These are phyloP conservation scores for Anguilla obscura DNA, from an alignment of 2,797 vertebrate species.

Conservation along the genomic window DNA sequence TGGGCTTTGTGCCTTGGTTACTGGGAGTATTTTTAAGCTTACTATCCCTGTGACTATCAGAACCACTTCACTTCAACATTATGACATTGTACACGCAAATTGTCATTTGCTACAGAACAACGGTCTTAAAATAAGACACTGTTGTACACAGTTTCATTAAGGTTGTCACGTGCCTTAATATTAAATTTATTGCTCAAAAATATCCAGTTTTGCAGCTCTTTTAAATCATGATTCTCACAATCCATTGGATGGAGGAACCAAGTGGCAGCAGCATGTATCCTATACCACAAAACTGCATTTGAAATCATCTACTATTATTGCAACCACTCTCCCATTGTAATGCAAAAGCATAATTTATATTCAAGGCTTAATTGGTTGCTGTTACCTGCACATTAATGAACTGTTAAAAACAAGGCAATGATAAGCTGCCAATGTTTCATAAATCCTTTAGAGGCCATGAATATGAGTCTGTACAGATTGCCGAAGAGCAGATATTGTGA, in stretches of 20 bases:
- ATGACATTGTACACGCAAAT: background rate
- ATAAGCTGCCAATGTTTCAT: background rate
- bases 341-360: background rate
- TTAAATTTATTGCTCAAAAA: background rate
- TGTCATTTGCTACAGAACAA: background rate
- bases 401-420: constrained; percentile 4
- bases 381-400: background rate
- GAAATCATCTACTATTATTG: background rate
- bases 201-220: background rate
- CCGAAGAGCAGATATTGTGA: background rate
- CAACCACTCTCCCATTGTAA: background rate
- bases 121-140: background rate
- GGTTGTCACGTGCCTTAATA: background rate
- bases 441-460: background rate
- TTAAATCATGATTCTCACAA: background rate
- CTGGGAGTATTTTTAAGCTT: background rate
- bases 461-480: background rate
- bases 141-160: background rate
- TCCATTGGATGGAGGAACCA: background rate
- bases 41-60: background rate
- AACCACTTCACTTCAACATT: background rate
- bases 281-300: background rate
- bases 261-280: background rate
- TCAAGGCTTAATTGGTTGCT: background rate
- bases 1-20: background rate